Base-by-base conservation (phyloP, 1,140 invertebrate genomes). In the Euwallacea similis region DNA sequence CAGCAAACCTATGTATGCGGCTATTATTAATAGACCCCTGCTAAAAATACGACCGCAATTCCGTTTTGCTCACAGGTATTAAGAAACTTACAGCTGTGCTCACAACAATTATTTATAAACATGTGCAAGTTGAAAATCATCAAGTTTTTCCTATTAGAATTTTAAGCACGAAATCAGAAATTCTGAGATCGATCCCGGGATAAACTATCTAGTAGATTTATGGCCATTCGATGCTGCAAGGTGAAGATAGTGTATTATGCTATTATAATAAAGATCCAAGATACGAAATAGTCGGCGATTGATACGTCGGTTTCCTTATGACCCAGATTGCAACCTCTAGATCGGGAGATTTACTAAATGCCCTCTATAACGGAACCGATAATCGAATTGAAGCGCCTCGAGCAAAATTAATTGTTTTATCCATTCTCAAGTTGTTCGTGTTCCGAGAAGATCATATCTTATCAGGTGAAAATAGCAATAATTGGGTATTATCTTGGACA, bases 241-340 rank as follows among this genome's bases (percentile, higher is more conserved):
- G 63, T 43, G 63, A 66, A 55, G 63, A 66, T 66, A 66, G 63
- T 10, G 33, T 54, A 46, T 66, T 66, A 33, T 66, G 41, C 44
- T 42, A 66, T 66, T 66, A 66, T 55, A 66, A 66, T 66, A 13
- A 21, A 66, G 63, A 66, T 66, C 42, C 2, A n/a, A 54, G 63
- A 64, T 64, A 64, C 16, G 61, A 16, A 58, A 58, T 16, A 41
- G 55, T 33, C 55, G 55, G 55, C 13, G 7, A 58, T 58, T 33
- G 15, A 58, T 58, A 16, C 10, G 21, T 10, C 13, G 46, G 46
- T 50, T 50, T 50, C 46, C 13, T 50, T 13, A 21, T 33, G 21
- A 10, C 55, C 55, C 13, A 58, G 55, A 58, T 58, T 7, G 13
- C n/a, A 53, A 9, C 50, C 6, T 53, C 50, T 53, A n/a, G 50